A percentile compares a stretch with the other conserved stretches of the same genome.
phyloP scores from a whole-genome alignment of 2,797 vertebrate genomes.

The Hypotaenidia philippensis region DNA sequence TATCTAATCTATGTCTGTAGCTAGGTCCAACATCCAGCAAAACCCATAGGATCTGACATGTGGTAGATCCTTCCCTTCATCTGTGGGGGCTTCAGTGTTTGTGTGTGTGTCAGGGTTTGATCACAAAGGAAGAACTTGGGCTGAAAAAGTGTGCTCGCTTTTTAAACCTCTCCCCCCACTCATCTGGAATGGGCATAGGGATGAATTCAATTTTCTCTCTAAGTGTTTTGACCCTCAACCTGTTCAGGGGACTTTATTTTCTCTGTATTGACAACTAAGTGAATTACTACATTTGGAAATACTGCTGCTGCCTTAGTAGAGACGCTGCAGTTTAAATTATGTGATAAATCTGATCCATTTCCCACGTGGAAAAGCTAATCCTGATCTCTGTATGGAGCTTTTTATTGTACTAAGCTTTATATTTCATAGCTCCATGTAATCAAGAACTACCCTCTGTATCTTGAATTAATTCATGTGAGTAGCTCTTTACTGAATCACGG shows the following conservation, averaged over 20 bases:
- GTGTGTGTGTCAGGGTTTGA: background rate
- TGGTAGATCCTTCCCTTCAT: background rate
- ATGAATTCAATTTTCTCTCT: rapidly evolving
- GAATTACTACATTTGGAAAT: background rate
- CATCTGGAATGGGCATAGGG: background rate
- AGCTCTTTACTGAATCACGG: background rate
- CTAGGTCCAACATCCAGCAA: background rate
- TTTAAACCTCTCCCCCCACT: background rate
- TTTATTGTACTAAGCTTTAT: background rate
- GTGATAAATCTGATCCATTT: background rate
- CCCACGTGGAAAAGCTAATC: background rate
- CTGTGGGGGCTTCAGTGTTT: background rate
- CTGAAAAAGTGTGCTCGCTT: background rate
- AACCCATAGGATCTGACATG: background rate
- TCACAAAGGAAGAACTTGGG: background rate
- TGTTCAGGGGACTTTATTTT: background rate
- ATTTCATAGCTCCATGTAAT: background rate
- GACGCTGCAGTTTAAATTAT: background rate
- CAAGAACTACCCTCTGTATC: background rate
- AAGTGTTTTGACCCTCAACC: background rate
- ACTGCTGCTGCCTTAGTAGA: background rate
- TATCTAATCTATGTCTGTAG: background rate
- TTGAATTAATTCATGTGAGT: slow-evolving; percentile 9
- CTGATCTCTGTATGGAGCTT: background rate
- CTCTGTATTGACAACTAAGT: background rate